Evolutionary conservation across 2,113 vertebrate genomes (phyloP), one percentile per base, ranked within the genome.

Genomic region (Poecile atricapillus): DNA sequence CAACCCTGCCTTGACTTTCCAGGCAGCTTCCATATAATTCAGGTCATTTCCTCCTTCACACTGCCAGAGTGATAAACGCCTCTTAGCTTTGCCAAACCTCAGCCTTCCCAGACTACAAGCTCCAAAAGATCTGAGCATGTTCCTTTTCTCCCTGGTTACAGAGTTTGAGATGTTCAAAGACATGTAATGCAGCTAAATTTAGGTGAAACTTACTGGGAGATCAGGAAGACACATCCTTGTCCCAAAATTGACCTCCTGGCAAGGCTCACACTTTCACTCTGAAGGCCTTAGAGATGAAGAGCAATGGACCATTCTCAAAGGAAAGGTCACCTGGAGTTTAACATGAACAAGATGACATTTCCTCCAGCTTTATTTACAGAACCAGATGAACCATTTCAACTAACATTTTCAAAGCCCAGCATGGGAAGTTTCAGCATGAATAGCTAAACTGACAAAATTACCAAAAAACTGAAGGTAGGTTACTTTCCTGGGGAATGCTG

Each of bases 251-350:
- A 97, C 79, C 85, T 88, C 88, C 68, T 55, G 88, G 85, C 78
- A 85, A 83, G 76, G 90, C 88, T 93, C 59, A 60, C 20, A 13
- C 80, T 91, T 81, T 76, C 52, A 37, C 73, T 81, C 59, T 0
- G 15, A 93, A 86, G 75, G 79, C 80, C 52, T 71, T 52, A 10
- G 60, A 85, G 93, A 91, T 23, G 83, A 58, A 56, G 73, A 90
- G 91, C 86, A 81, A 75, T 21, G 94, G 91, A 94, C 68, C 30
- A 0, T 94, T 92, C 92, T 95, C 93, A 96, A 93, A 93, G 79
- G 43, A 88, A 91, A 87, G 92, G 95, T 95, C 92, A 83, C 30
- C 78, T 47, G 75, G 70, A 95, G 91, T 96, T 97, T 91, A 94
- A 79, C 89, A 77, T 70, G 75, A 96, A 50, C 75, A 80, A 95